Percentiles rank a stretch among this genome's conserved stretches.
phyloP scores from a whole-genome alignment of 2,113 vertebrate genomes.

The Passerina amoena region DNA sequence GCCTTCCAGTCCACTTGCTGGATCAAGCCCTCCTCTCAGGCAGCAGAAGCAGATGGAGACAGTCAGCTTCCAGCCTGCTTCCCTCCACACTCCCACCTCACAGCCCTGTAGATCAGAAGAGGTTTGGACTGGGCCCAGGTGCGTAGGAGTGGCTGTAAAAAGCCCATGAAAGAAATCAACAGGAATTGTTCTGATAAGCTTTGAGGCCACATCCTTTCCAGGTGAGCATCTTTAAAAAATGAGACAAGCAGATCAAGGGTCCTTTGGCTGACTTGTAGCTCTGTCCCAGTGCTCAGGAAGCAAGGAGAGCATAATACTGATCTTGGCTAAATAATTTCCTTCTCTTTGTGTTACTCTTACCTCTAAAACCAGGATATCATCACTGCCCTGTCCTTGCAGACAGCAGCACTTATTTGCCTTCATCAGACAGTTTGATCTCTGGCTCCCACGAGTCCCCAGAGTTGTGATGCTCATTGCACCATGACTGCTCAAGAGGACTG shows the following conservation, averaged over 20 bases:
- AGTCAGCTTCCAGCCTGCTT: conserved; percentile 32
- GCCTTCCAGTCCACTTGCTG: not conserved
- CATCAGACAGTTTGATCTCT: not conserved
- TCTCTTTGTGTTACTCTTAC: not conserved
- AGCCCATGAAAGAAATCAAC: conserved; percentile 15
- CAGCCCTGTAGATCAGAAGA: conserved; percentile 18
- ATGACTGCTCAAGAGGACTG: not conserved
- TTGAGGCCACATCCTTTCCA: not conserved
- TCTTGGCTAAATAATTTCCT: not conserved
- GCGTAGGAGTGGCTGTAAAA: not conserved
- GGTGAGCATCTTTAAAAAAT: not conserved
- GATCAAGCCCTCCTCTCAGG: not conserved
- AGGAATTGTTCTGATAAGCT: conserved; percentile 19
- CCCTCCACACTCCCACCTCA: conserved; percentile 50
- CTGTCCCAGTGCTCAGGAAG: not conserved
- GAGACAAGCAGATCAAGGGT: not conserved
- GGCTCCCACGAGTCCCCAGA: not conserved
- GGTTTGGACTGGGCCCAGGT: conserved; percentile 31
- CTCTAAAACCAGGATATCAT: not conserved
- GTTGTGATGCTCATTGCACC: not conserved
- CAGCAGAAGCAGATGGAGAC: conserved; percentile 55
- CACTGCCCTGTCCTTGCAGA: not conserved
- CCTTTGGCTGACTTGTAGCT: not conserved
- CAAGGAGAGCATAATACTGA: not conserved
- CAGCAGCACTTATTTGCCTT: not conserved